Base-by-base conservation (phyloP, 2,797 vertebrate species). In the Stomatorhinus walkeri region DNA sequence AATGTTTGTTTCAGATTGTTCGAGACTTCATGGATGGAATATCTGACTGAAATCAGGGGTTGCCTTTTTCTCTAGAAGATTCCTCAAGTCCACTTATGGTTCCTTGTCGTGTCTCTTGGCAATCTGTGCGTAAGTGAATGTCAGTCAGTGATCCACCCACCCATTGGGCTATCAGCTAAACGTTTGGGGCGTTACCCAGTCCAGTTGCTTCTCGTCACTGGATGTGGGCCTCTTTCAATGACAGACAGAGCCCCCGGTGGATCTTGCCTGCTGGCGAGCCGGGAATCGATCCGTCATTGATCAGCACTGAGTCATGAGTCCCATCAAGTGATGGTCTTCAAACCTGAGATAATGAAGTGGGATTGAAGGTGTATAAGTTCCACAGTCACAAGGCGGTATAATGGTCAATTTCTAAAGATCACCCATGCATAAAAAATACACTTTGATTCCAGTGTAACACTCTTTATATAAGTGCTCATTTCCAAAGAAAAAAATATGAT, bases 301-400 rank as follows among this genome's bases (percentile, higher is more conserved):
- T 92, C 91, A 88, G 88, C 76, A 81, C 14, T 92, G 90, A 95
- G 93, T 94, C 93, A 94, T 92, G 91, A 94, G 92, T 93, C n/a
- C 81, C 83, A 92, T 88, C 87, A 91, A 90, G 89, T 91, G 93
- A 85, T 92, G 88, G 90, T 64, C 89, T 93, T 93, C 92, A 91
- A 90, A 48, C 91, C 90, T 91, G 91, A 90, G 64, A 91, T 92
- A 92, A 94, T 93, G 93, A 91, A 94, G 91, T 72, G 91, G 90
- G 61, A 90, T 32, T 2, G n/a, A 92, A 61, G 40, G 59, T 90
- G 48, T 89, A 36, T 28, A 59, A 12, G 14, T 56, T 9, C 52
- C 32, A n/a, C 52, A 87, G 28, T 56, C 32, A 56, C 51, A 87
- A 14, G 52, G 7, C 32, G 28, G 16, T 32, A 36, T 56, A 14